Evolutionary conservation across 2,113 vertebrate genomes (phyloP).

Genomic region (Chelonoidis abingdonii): DNA sequence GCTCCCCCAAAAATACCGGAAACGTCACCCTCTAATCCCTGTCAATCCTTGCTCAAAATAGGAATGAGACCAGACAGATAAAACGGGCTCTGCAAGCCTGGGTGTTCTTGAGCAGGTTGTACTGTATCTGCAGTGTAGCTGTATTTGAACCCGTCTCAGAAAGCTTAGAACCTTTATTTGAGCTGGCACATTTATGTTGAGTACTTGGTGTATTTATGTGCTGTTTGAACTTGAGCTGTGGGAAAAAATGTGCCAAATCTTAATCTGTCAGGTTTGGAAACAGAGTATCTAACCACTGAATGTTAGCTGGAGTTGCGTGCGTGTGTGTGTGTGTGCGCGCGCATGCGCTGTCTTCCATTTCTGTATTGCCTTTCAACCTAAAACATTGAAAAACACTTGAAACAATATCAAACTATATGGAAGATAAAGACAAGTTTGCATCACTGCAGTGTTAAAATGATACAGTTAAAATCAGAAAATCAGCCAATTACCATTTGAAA

Average conservation of each 20-base stretch:
- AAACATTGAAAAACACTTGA: not conserved
- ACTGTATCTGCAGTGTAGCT: not conserved
- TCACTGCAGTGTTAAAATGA: not conserved
- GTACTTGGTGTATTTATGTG: not conserved
- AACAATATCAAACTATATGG: not conserved
- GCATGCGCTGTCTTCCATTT: not conserved
- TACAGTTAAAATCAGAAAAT: not conserved
- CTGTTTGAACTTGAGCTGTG: not conserved
- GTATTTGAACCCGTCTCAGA: not conserved
- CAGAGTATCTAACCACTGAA: not conserved
- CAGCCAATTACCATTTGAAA: not conserved
- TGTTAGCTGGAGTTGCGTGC: not conserved
- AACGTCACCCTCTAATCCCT: not conserved
- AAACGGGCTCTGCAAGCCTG: not conserved
- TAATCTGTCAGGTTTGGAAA: not conserved
- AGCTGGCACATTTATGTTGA: not conserved
- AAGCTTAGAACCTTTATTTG: constrained; percentile 1
- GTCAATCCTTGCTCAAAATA: not conserved
- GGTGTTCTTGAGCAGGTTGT: not conserved
- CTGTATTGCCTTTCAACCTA: not conserved
- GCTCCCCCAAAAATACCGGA: not conserved
- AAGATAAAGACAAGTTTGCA: not conserved
- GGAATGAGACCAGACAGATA: not conserved
- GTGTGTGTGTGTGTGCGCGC: not conserved
- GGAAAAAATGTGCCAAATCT: not conserved